Evolutionary conservation across 1,140 invertebrate genomes (phyloP).

Genomic region (Saccostrea glomerata): DNA sequence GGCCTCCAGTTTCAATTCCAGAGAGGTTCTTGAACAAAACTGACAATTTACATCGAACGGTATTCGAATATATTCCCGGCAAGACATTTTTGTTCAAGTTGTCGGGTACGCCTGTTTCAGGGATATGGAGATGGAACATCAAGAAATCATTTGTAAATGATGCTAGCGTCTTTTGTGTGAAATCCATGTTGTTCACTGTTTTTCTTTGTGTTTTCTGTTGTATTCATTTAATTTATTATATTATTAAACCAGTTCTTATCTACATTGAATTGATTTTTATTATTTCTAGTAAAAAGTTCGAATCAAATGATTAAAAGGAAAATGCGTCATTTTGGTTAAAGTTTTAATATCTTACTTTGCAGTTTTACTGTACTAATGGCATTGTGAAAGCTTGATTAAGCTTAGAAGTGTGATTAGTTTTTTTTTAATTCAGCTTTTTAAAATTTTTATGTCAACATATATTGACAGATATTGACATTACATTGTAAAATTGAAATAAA

Average conservation of each 20-base stretch:
- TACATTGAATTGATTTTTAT: neutral
- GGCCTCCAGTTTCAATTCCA: neutral
- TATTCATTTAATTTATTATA: constrained; percentile 28
- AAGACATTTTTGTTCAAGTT: neutral
- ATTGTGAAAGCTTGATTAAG: too few species aligned
- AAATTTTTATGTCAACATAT: too few species aligned
- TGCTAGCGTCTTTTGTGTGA: constrained; percentile 12
- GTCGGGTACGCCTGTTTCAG: neutral
- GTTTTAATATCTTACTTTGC: too few species aligned
- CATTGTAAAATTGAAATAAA: neutral
- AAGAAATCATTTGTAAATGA: neutral
- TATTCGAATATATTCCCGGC: neutral
- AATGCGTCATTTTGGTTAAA: too few species aligned
- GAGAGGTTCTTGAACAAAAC: neutral
- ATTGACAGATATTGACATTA: too few species aligned
- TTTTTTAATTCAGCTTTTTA: too few species aligned
- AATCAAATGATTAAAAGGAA: too few species aligned
- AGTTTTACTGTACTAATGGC: too few species aligned
- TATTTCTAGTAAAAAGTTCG: neutral
- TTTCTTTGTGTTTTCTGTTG: neutral
- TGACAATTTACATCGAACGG: neutral
- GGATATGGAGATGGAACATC: neutral
- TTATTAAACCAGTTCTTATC: neutral
- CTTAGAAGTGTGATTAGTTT: too few species aligned
- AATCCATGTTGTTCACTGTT: constrained; percentile 12